These are phyloP conservation scores for Bombus consobrinus DNA, from an alignment of 1,140 invertebrate species.

Conservation along the genomic window DNA sequence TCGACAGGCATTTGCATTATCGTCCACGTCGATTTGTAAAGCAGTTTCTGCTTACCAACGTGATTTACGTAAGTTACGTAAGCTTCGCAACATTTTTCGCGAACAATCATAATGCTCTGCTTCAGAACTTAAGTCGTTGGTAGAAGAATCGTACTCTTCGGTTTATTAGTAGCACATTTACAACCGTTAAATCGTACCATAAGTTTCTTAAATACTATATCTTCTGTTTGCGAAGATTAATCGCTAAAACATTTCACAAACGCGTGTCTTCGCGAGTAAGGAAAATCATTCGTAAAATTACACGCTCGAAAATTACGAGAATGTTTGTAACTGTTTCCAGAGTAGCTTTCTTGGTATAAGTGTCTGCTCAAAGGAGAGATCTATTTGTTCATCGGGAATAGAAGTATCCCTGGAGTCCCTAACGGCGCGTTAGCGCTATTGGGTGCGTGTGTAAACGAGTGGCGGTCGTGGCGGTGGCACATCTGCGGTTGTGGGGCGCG, in stretches of 20 bases:
- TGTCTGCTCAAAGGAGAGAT: background rate
- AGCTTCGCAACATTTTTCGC: background rate
- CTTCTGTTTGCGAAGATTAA: too few species aligned
- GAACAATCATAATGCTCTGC: background rate
- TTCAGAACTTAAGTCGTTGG: background rate
- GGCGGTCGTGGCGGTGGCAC: conserved; percentile 27
- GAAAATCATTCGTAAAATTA: background rate
- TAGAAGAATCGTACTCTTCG: background rate
- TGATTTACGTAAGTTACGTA: background rate
- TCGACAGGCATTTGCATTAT: background rate
- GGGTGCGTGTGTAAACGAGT: conserved; percentile 43
- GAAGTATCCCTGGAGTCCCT: background rate
- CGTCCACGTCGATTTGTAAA: too few species aligned
- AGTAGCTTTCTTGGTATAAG: background rate
- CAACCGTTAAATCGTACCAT: background rate
- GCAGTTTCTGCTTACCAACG: background rate
- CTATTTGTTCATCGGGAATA: background rate
- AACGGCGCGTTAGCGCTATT: conserved; percentile 56
- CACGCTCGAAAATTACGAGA: background rate
- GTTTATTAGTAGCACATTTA: background rate
- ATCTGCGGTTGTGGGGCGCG: conserved; percentile 26
- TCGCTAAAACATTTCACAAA: background rate
- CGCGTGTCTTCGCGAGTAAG: background rate
- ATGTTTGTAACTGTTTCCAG: background rate
- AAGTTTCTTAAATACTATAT: too few species aligned